Base-by-base conservation (phyloP, 1,140 invertebrate species). In the Bombus fervidus region DNA sequence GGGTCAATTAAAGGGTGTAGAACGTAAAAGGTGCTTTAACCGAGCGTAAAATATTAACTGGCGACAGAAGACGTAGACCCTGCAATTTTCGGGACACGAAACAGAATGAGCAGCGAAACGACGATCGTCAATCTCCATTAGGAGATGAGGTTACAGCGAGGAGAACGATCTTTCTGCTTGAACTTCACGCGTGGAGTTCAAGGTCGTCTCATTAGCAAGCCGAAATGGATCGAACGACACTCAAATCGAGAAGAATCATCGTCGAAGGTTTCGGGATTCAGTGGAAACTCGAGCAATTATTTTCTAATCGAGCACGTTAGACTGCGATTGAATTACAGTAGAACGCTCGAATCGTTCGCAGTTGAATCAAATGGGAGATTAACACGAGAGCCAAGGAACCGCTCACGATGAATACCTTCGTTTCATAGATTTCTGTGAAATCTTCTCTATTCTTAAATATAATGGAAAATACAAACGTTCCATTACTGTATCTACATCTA, bases 201-300 rank as follows among this genome's bases (percentile, higher is more conserved):
- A 79, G 77, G 41, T 18, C 22, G 62, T 12, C 28, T 31, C 22
- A 43, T 68, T 79, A 79, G 3, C 39, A 22, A 15, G 18, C 13
- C 41, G n/a, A 79, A 79, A 79, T 79, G 62, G 77, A n/a, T 68
- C 77, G 22, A 79, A 47, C 62, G 62, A 79, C 62, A 68, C 77
- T 79, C 41, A 12, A 79, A 34, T 10, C 22, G n/a, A 28, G 64
- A 79, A 79, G 59, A 66, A 79, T 34, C 59, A 39, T 28, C 39
- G 39, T 15, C n/a, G 62, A 79, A 47, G 76, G n/a, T 66, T 43
- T 79, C 76, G 41, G 2, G 62, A 79, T 79, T 68, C 77, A 34
- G 31, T 31, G 39, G 34, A 41, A 47, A 37, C 12, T 68, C 41
- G 77, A 25, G 59, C 62, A 79, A 79, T 79, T 79, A 79, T 68